These are phyloP conservation scores for Drosophila pachea DNA, from an alignment of 1,140 invertebrate species.

Conservation along the genomic window DNA sequence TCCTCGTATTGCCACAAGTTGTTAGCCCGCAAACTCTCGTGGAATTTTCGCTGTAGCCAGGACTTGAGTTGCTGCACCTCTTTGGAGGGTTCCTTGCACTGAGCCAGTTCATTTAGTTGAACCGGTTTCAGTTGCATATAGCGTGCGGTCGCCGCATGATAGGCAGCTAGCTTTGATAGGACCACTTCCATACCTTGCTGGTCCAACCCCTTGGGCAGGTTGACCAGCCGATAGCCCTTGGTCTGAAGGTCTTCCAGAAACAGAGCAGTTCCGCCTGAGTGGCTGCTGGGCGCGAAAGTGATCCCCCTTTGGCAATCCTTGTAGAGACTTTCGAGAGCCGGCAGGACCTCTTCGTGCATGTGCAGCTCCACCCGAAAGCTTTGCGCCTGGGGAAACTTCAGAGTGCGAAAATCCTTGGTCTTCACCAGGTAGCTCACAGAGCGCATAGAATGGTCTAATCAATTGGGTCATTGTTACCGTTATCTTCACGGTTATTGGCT, in stretches of 20 bases:
- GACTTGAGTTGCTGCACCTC: conserved; percentile 15
- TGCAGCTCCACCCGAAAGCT: conserved; percentile 34
- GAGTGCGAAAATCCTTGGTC: conserved; percentile 14
- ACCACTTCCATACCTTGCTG: conserved; percentile 79
- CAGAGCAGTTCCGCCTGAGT: conserved; percentile 12
- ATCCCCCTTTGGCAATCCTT: conserved; percentile 15
- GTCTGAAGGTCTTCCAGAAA: conserved; percentile 45
- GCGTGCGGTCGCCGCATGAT: conserved; percentile 80
- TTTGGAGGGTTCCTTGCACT: neutral
- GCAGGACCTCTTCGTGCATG: conserved; percentile 47
- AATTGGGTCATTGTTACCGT: neutral
- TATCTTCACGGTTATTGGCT: neutral
- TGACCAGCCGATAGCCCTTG: conserved; percentile 44
- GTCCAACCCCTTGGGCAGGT: conserved; percentile 79
- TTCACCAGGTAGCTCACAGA: conserved; percentile 48
- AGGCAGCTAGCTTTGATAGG: conserved; percentile 80
- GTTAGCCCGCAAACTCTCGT: conserved; percentile 55
- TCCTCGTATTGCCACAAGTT: conserved; percentile 48
- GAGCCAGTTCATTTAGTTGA: conserved; percentile 21
- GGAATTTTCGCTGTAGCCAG: conserved; percentile 43
- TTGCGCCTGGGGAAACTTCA: conserved; percentile 23
- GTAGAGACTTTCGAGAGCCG: conserved; percentile 41
- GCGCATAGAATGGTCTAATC: conserved; percentile 25
- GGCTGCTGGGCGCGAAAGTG: conserved; percentile 19
- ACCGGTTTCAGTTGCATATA: conserved; percentile 42